Base-by-base conservation (phyloP, 2,113 vertebrate species). In the Helogale parvula region DNA sequence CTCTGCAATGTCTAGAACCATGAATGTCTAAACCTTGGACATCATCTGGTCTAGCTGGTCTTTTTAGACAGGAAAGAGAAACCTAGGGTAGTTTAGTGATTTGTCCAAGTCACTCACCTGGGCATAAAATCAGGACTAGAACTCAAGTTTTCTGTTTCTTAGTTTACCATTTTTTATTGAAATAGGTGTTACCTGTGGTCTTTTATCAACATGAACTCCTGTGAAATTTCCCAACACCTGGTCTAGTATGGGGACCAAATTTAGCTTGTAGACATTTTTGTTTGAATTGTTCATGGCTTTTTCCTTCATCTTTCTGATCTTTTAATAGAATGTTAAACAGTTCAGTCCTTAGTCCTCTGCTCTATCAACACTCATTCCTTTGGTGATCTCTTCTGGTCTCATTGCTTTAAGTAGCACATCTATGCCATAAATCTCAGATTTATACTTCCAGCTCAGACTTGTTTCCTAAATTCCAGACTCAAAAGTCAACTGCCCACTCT, bases 111-210 rank as follows among this genome's bases (percentile, higher is more conserved):
- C 66, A 82, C 12, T 82, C 19, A 84, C 52, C 9, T 76, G 41
- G 81, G 14, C 33, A 71, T 77, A 90, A 96, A 97, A 84, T 63
- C n/a, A 88, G 60, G 15, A 91, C 25, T 88, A 86, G 33, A 93
- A 85, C 23, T 11, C 19, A 93, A 16, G 54, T 31, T 8, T 87
- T 60, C 29, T 88, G 9, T 81, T 85, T 96, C 63, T 87, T 47
- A 90, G 25, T 68, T 88, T 88, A 87, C 47, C 45, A 63, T 94
- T 98, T 60, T 93, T 87, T 2, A 25, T 45, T 76, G 57, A 54
- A 84, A 50, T n/a, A 72, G 2, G 84, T 38, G 21, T 80, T 77
- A 29, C 5, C 27, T 41, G 9, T 52, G 23, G 45, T 90, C 17
- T 2, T 41, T 74, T 88, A 11, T 86, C 76, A 35, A 57, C 91